Evolutionary conservation across 2,888 invertebrate species (phyloP), one percentile per base, ranked within the genome.

Genomic region (Formica aserva): DNA sequence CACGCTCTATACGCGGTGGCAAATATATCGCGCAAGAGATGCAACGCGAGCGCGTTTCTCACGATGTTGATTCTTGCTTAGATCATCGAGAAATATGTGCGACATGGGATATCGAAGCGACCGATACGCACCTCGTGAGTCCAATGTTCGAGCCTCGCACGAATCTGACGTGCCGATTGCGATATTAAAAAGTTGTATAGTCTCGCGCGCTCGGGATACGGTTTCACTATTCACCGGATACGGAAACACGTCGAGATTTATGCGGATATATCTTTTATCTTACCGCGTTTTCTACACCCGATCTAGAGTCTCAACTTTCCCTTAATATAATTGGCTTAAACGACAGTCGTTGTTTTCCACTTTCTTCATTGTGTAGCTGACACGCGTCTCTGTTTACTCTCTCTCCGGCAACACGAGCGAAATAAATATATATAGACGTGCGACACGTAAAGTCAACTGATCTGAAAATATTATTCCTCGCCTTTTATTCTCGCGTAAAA

Each of bases 1-100:
- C 86, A 87, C 85, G 75, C 83, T 88, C 77, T 86, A 75, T 83
- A 90, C 88, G 81, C 81, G 80, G 83, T 57, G 74, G 60, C 67
- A 60, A 84, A 69, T 77, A 52, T 82, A 85, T 83, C 86, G 85
- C 78, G 29, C 77, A 29, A 41, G 35, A 22, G 32, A 29, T 35
- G 41, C 26, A 38, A 26, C 55, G 82, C 74, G 67, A 55, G 15
- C 57, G 48, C 18, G 55, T 29, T 76, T 63, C 76, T 75, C 41
- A 26, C 71, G 76, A 26, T 15, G 32, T 18, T 32, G 38, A 26
- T 38, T 57, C n/a, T 18, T n/a, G 62, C n/a, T 75, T 66, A 45
- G 81, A 41, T 84, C 71, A 75, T 74, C 81, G 52, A 57, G 67
- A 41, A 75, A 52, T 52, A n/a, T 82, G 3, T 22, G 62, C 66